Percentiles rank a stretch among this genome's conserved stretches.
Conservation (phyloP, 2,888 invertebrate species). For the Polydrusus tereticollis region DNA sequence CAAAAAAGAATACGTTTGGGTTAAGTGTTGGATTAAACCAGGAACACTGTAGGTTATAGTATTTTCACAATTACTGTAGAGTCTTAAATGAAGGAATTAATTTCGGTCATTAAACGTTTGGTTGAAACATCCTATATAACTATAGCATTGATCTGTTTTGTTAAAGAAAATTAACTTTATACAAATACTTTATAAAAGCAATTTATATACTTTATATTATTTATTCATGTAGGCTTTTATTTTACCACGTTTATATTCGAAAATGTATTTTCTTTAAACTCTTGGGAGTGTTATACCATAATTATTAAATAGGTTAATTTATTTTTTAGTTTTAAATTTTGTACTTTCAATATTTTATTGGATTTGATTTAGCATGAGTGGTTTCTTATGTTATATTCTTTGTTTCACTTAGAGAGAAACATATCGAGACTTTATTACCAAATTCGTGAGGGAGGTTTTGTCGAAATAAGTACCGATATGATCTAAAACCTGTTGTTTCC, state of each 20-base stretch:
- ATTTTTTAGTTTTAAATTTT: conserved; percentile 16
- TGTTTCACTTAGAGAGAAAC: conserved; percentile 5
- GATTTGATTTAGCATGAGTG: not conserved
- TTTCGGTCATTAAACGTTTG: too few relatives aligned
- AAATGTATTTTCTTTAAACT: not conserved
- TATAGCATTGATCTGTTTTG: not conserved
- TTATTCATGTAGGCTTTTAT: not conserved
- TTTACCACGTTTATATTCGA: conserved; percentile 1
- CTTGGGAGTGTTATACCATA: conserved; percentile 10
- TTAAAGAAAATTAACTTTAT: not conserved
- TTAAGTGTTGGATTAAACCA: too few relatives aligned
- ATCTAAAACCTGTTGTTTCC: conserved; percentile 10
- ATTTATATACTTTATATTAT: conserved; percentile 6
- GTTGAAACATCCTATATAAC: too few relatives aligned
- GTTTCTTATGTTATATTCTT: not conserved
- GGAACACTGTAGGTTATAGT: too few relatives aligned
- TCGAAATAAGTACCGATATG: not conserved
- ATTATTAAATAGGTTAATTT: conserved; percentile 19
- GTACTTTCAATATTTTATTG: conserved; percentile 14
- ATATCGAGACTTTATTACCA: not conserved
- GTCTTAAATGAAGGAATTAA: too few relatives aligned
- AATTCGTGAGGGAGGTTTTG: not conserved
- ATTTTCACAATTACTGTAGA: too few relatives aligned
- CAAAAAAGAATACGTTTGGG: too few relatives aligned
- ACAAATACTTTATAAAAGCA: not conserved